Base-by-base conservation (phyloP, 2,888 invertebrate genomes). In the Digitonthophagus gazella region DNA sequence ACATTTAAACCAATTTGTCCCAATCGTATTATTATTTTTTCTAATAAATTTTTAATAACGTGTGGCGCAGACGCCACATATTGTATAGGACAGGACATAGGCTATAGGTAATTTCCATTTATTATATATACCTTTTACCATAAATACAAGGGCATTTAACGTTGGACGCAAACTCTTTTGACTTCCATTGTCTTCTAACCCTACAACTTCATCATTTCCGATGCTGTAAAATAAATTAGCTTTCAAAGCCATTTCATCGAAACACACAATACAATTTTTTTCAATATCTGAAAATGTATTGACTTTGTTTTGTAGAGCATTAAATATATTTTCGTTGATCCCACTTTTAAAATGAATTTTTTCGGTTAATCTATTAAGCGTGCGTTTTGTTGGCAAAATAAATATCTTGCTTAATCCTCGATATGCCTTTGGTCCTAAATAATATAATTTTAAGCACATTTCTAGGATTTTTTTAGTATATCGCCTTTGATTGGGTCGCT, bases 31-130 rank as follows among this genome's bases (percentile, higher is more conserved):
- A 57, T n/a, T 11, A 54, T 15, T 66, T 64, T 55, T 66, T 20
- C 15, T 66, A 66, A 6, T 57, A 20, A 11, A 57, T 66, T n/a
- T 2, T 16, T 44, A 19, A 65, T 18, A 66, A 18, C 22, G 57
- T 11, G 14, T 54, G n/a, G n/a, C n/a, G n/a, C n/a, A n/a, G n/a
- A n/a, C 19, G 66, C 16, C 22, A 28, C 54, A 18, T 16, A n/a
- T 8, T 66, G 57, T 54, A 65, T 28, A 3, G 16, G 64, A 19
- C 61, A 71, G 71, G 15, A 69, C 15, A 58, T 71, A 72, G 0
- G 67, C 69, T 15, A 71, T 6, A 19, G 70, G 70, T 61, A 70
- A 70, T 58, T 71, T 71, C 71, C 71, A 71, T 5, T 66, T 65
- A 57, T 14, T 66, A 5, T 19, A n/a, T 44, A 71, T 65, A 19